Conservation (phyloP, 2,113 vertebrate species). For the Serinus canaria region DNA sequence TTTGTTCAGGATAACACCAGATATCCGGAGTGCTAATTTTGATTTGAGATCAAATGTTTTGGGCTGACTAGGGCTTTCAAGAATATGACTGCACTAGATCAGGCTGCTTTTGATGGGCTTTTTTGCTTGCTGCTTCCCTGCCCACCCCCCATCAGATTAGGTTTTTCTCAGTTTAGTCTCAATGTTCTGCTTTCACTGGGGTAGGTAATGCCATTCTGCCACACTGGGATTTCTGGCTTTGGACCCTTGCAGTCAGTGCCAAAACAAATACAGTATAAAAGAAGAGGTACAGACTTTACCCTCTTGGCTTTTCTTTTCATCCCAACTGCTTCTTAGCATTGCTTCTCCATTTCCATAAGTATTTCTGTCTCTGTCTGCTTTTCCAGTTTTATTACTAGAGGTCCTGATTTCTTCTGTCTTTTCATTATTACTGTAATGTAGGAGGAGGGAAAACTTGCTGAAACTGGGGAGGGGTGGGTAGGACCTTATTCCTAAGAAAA, state of each 20-base stretch:
- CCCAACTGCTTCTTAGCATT: not conserved
- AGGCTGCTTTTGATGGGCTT: not conserved
- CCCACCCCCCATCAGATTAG: not conserved
- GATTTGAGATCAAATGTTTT: not conserved
- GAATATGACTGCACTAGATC: not conserved
- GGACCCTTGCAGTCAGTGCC: not conserved
- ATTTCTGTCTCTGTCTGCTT: not conserved
- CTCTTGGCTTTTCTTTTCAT: not conserved
- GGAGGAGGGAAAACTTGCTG: not conserved
- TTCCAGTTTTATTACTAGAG: not conserved
- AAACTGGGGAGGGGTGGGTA: not conserved
- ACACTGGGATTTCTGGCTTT: not conserved
- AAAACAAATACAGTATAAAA: not conserved
- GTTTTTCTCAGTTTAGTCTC: not conserved
- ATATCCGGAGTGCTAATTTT: not conserved
- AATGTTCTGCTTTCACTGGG: not conserved
- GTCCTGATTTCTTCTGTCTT: not conserved
- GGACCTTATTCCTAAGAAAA: not conserved
- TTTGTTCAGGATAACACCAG: not conserved
- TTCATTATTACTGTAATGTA: not conserved
- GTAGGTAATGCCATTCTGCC: not conserved
- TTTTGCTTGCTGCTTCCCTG: fast-evolving
- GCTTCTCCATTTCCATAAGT: not conserved
- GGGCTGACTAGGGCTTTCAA: not conserved
- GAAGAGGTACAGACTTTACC: not conserved